These are phyloP conservation scores for Laupala kohalensis DNA, from an alignment of 1,140 invertebrate genomes.

Conservation along the genomic window DNA sequence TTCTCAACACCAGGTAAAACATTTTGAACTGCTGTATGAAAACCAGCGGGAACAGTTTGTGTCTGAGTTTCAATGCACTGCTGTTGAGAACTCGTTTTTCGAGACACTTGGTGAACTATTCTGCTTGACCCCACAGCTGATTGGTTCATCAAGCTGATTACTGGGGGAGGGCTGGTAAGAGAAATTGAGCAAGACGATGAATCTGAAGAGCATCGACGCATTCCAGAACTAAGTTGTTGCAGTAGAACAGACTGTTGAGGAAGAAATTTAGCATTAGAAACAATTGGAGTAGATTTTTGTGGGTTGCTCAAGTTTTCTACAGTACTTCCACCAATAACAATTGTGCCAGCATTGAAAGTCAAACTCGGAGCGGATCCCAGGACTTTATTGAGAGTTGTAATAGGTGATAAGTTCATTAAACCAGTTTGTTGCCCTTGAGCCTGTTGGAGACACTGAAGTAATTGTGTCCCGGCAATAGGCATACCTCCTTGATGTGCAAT, in stretches of 20 bases:
- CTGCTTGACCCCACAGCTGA: neutral
- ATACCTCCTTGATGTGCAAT: constrained; percentile 7
- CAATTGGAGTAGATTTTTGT: neutral
- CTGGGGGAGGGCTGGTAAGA: neutral
- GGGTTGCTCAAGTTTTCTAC: neutral
- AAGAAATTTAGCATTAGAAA: neutral
- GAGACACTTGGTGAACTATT: neutral
- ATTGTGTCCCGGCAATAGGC: neutral
- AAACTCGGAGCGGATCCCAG: neutral
- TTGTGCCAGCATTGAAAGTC: constrained; percentile 4
- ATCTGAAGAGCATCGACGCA: neutral
- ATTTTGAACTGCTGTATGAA: neutral
- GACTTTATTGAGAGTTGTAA: constrained; percentile 3
- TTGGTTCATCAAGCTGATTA: neutral
- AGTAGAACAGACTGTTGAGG: constrained; percentile 2
- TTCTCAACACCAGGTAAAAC: neutral
- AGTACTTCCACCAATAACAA: constrained; percentile 4
- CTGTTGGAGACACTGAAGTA: constrained; percentile 5
- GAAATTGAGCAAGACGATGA: constrained; percentile 5
- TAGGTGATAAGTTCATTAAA: constrained; percentile 1
- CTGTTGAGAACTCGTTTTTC: neutral
- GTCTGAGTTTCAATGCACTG: constrained; percentile 9
- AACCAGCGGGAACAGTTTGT: neutral
- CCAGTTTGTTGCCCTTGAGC: constrained; percentile 2
- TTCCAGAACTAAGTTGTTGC: neutral